Conservation (phyloP, 37 sponge, comb jelly and placozoan genomes). For the Lycopodina hypogea region DNA sequence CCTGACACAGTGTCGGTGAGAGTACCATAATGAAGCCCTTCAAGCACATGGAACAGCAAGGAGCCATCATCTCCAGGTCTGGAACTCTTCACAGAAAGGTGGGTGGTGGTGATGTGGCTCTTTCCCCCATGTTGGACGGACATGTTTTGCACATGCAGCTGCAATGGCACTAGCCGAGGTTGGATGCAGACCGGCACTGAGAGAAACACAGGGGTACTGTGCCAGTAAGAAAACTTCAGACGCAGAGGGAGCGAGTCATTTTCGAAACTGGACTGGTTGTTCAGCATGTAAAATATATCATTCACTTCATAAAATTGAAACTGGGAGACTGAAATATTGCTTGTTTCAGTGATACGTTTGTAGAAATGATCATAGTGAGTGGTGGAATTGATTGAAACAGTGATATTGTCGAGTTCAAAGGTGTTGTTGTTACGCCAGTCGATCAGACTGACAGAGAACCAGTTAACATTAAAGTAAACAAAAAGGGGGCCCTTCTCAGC, state of each 20-base stretch:
- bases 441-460: background rate
- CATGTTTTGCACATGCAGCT: background rate
- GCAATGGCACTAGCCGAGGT: conserved; percentile 39
- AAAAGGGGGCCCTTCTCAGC: background rate
- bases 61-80: conserved; percentile 1
- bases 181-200: conserved; percentile 41
- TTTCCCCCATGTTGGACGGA: background rate
- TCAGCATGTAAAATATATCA: conserved; percentile 4
- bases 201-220: conserved; percentile 1
- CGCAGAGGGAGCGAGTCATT: conserved; percentile 28
- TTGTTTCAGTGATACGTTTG: background rate
- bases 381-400: background rate
- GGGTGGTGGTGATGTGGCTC: conserved; percentile 2
- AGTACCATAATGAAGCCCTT: conserved; percentile 23
- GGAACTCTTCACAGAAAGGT: conserved; percentile 14
- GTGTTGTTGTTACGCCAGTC: conserved; percentile 17
- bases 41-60: conserved; percentile 16
- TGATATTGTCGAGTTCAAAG: background rate
- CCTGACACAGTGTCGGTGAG: conserved; percentile 10
- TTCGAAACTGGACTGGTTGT: background rate
- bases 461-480: background rate
- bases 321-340: background rate
- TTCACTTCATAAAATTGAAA: conserved; percentile 2
- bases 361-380: conserved; percentile 12
- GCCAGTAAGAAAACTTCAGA: conserved; percentile 35